A percentile compares a stretch with the other conserved stretches of the same genome.
Evolutionary conservation across 1,140 invertebrate species (phyloP).

Genomic region (Drosophila sturtevanti): DNA sequence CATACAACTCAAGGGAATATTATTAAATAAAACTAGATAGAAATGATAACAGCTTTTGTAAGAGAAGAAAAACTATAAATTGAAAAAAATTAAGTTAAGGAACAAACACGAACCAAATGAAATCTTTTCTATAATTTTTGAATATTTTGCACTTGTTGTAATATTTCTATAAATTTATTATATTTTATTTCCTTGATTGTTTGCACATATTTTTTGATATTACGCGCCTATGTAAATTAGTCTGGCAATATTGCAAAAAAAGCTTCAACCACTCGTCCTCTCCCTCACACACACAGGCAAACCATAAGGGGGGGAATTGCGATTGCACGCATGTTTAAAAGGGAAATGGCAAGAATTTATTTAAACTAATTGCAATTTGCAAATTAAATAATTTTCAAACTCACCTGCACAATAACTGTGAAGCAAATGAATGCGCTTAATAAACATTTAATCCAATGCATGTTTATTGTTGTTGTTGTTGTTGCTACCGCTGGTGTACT

Average conservation of each 20-base stretch:
- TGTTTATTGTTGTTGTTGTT: constrained; percentile 69
- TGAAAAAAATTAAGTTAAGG: neutral
- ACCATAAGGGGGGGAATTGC: constrained; percentile 30
- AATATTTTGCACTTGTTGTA: neutral
- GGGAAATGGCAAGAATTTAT: constrained; percentile 25
- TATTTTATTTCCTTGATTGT: neutral
- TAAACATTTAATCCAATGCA: constrained; percentile 82
- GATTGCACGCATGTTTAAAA: constrained; percentile 39
- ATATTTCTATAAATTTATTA: neutral
- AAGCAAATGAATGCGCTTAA: constrained; percentile 77
- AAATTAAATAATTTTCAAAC: constrained; percentile 25
- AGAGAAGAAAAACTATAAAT: neutral
- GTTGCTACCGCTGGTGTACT: constrained; percentile 14
- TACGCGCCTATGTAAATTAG: neutral
- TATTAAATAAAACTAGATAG: neutral
- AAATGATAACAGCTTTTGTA: neutral
- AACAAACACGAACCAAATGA: no score
- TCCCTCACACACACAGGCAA: constrained; percentile 7
- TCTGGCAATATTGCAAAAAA: constrained; percentile 53
- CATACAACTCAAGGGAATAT: neutral
- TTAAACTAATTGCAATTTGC: constrained; percentile 24
- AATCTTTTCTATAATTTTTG: neutral
- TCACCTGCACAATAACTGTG: constrained; percentile 78
- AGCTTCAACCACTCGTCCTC: neutral
- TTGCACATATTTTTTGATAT: neutral